phyloP scores from a whole-genome alignment of 1,140 invertebrate genomes.

The Drosophila athabasca region DNA sequence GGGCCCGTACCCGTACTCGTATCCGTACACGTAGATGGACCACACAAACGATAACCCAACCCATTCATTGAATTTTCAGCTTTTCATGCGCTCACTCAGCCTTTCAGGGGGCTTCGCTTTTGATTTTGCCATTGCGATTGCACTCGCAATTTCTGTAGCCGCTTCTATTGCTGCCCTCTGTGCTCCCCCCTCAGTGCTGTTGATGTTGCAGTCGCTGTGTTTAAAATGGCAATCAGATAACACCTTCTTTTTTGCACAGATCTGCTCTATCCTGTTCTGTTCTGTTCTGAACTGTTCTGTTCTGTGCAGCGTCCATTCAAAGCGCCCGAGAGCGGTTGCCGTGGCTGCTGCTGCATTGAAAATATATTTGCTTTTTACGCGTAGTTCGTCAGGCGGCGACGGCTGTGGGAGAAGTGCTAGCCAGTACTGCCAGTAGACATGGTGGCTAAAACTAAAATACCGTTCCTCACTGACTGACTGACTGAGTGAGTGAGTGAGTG shows the following conservation, averaged over 20 bases:
- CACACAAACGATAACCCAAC: neutral
- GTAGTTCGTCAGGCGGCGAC: constrained; percentile 14
- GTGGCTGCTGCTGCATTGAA: constrained; percentile 52
- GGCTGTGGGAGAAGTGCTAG: neutral
- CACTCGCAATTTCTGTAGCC: constrained; percentile 39
- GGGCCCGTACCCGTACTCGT: neutral
- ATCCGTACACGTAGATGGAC: too few species aligned
- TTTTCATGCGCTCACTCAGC: constrained; percentile 27
- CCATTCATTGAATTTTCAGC: constrained; percentile 23
- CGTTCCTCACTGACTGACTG: constrained; percentile 53
- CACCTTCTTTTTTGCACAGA: constrained; percentile 58
- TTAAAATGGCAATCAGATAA: constrained; percentile 82
- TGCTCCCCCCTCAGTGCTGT: too few species aligned
- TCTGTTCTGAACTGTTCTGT: constrained; percentile 8
- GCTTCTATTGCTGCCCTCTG: neutral
- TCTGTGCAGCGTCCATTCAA: constrained; percentile 32
- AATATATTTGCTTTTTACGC: constrained; percentile 60
- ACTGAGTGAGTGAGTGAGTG: constrained; percentile 17
- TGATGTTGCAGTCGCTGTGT: constrained; percentile 38
- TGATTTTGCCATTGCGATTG: constrained; percentile 63
- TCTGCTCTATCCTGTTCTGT: constrained; percentile 24
- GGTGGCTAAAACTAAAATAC: constrained; percentile 64
- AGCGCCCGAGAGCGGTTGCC: constrained; percentile 23
- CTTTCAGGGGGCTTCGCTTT: constrained; percentile 46
- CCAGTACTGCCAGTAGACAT: neutral